Base-by-base conservation (phyloP, 2,797 vertebrate genomes). In the Jordanella pulchra region DNA sequence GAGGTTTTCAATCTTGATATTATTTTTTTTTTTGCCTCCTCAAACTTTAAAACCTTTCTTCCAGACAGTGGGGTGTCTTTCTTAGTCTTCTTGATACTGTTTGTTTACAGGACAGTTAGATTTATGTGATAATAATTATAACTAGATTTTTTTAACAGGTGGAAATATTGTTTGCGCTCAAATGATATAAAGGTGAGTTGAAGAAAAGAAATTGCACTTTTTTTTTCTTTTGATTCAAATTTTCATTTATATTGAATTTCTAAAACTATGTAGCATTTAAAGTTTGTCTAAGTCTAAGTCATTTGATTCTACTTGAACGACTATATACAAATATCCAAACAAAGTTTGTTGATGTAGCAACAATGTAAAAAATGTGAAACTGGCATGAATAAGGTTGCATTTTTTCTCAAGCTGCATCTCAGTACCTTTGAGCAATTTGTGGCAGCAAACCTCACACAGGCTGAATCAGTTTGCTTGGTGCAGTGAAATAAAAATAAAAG, bases 391-490 rank as follows among this genome's bases (percentile, higher is more conserved):
- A 6, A 12, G 11, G 35, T n/a, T n/a, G 30, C 3, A 21, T 1
- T 17, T 39, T 5, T 39, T 28, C 3, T 21, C 27, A 1, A 58
- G 32, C 1, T 9, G 60, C 27, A 72, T 28, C 27, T 39, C 35
- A 39, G 35, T 39, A 39, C 35, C 35, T 39, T 39, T 39, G 35
- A 39, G 35, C 9, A 5, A 39, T 39, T 39, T n/a, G 45, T 66
- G 50, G 65, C 50, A 70, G 68, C 73, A 67, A 76, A 56, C 32
- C 17, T 74, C 48, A 70, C n/a, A 60, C 54, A 69, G 27, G 61
- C 66, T 56, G 44, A 82, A 68, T 63, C 45, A 11, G 73, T 71
- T 35, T 67, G 9, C n/a, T 71, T 65, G 71, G 69, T 73, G 60
- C 64, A 23, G 21, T 56, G 76, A 48, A 71, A 69, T 71, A 23